Evolutionary conservation across 35 echinoderm and acorn worm species (phyloP).

Genomic region (Anneissia japonica): DNA sequence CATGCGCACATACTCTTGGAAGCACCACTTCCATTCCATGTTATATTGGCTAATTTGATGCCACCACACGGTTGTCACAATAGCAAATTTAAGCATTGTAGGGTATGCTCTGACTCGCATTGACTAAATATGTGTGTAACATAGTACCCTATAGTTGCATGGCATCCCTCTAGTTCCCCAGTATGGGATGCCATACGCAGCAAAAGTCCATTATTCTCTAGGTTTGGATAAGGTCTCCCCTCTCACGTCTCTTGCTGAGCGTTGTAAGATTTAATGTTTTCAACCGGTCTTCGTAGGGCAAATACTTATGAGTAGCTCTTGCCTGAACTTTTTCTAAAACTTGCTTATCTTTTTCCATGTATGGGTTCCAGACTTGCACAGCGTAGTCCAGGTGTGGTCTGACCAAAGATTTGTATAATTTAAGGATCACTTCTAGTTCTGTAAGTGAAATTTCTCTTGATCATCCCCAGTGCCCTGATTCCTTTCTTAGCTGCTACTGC

Average conservation of each 20-base stretch:
- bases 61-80: too few species aligned
- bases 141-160: too few species aligned
- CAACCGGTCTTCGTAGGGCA: background rate
- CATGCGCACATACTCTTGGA: too few species aligned
- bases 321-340: slow-evolving; percentile 2
- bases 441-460: background rate
- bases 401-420: background rate
- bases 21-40: too few species aligned
- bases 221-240: background rate
- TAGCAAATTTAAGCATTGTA: too few species aligned
- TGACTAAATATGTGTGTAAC: too few species aligned
- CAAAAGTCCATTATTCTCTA: background rate
- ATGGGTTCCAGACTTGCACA: background rate
- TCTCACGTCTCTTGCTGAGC: background rate
- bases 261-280: background rate
- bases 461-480: background rate
- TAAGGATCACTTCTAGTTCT: background rate
- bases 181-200: too few species aligned
- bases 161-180: too few species aligned
- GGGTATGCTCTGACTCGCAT: too few species aligned
- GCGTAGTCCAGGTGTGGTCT: background rate
- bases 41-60: too few species aligned
- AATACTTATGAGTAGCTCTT: background rate
- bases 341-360: background rate
- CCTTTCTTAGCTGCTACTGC: background rate